Conservation (phyloP, 2,888 invertebrate genomes). For the Silvanus unidentatus region DNA sequence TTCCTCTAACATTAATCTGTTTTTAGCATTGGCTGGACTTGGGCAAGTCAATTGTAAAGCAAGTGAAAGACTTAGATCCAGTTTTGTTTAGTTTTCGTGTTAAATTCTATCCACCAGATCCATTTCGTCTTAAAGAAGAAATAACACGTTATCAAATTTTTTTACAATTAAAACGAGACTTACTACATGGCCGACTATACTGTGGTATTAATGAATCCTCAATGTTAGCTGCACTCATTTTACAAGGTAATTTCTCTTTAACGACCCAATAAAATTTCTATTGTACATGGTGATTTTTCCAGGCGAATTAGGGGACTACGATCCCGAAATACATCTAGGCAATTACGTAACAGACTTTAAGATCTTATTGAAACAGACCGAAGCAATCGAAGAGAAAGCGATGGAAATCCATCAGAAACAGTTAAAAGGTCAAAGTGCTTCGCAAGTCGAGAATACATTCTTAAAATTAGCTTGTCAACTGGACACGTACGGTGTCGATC, state of each 20-base stretch:
- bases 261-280: not conserved
- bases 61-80: slow-evolving; percentile 90
- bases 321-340: slow-evolving; percentile 78
- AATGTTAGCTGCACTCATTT: slow-evolving; percentile 82
- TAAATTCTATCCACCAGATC: slow-evolving; percentile 96
- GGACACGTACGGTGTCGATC: slow-evolving; percentile 97
- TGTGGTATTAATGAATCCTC: slow-evolving; percentile 87
- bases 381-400: slow-evolving; percentile 86
- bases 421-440: slow-evolving; percentile 78
- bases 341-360: slow-evolving; percentile 90
- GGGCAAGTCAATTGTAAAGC: slow-evolving; percentile 82
- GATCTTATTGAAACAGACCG: slow-evolving; percentile 86
- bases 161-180: slow-evolving; percentile 87
- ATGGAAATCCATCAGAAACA: slow-evolving; percentile 86
- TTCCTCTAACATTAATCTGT: not conserved
- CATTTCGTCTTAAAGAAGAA: slow-evolving; percentile 86
- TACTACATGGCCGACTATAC: slow-evolving; percentile 90
- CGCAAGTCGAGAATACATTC: slow-evolving; percentile 85
- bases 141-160: slow-evolving; percentile 92
- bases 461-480: slow-evolving; percentile 84
- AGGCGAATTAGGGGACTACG: slow-evolving; percentile 95
- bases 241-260: slow-evolving; percentile 69
- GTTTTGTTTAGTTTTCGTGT: slow-evolving; percentile 93
- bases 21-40: slow-evolving; percentile 88
- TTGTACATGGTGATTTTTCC: slow-evolving; percentile 15